A percentile compares a stretch with the other conserved stretches of the same genome.
These are phyloP conservation scores for Nibea albiflora DNA, from an alignment of 2,113 vertebrate species.

Conservation along the genomic window DNA sequence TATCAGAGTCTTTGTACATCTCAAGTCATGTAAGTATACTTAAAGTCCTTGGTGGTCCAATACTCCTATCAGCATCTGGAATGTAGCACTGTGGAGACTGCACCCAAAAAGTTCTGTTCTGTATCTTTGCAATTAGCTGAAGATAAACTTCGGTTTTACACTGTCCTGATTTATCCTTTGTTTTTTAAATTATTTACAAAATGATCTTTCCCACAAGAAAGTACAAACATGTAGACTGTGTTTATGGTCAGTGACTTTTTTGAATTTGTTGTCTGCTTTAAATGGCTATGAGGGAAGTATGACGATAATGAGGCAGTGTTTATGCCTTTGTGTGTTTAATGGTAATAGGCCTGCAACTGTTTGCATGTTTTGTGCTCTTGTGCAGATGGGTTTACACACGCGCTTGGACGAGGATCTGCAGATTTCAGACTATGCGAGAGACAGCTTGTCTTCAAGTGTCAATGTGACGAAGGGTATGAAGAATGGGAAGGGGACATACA, in stretches of 20 bases:
- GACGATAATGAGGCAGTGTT: slow-evolving; percentile 71
- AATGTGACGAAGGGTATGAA: slow-evolving; percentile 60
- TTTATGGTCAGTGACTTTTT: slow-evolving; percentile 80
- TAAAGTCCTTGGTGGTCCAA: slow-evolving; percentile 84
- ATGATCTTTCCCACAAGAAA: slow-evolving; percentile 82
- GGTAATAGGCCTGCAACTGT: slow-evolving; percentile 59
- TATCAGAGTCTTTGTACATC: slow-evolving; percentile 79
- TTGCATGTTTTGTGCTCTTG: slow-evolving; percentile 46
- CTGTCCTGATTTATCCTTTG: slow-evolving; percentile 79
- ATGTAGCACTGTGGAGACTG: slow-evolving; percentile 72
- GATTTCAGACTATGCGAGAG: slow-evolving; percentile 39
- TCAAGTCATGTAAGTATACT: slow-evolving; percentile 76
- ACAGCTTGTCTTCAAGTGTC: slow-evolving; percentile 64
- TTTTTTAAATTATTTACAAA: slow-evolving; percentile 81
- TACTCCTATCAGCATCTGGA: slow-evolving; percentile 83
- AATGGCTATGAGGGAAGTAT: slow-evolving; percentile 49
- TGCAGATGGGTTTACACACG: slow-evolving; percentile 16
- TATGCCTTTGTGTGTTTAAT: slow-evolving; percentile 53
- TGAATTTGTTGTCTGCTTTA: slow-evolving; percentile 75
- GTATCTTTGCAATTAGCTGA: slow-evolving; percentile 82
- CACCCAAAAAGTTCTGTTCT: slow-evolving; percentile 65
- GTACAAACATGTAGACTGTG: slow-evolving; percentile 72
- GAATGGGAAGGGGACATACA: slow-evolving; percentile 61
- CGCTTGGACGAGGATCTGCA: slow-evolving; percentile 44
- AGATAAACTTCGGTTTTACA: slow-evolving; percentile 82